Evolutionary conservation across 2,797 vertebrate species (phyloP), one percentile per base, ranked within the genome.

Genomic region (Danionella dracula): DNA sequence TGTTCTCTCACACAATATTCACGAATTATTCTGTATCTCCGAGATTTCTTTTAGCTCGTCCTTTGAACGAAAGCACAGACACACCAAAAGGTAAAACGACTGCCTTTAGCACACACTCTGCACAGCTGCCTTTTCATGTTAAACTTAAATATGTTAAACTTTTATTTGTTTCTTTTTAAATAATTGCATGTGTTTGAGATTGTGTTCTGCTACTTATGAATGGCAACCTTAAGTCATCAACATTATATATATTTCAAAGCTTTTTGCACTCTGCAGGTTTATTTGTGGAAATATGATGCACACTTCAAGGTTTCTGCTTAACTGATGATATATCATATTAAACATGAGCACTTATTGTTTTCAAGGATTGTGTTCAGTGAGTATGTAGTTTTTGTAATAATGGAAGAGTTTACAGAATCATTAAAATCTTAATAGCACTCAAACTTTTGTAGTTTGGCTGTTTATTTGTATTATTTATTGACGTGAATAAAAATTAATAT

Each of bases 341-440:
- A 42, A 31, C 48, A 32, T 53, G 41, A 37, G 40, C 45, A 63
- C 58, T 53, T 60, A 59, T 55, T 60, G 63, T 65, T 60, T 73
- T 71, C 64, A 68, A 73, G 32, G 37, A 42, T 55, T 45, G 20
- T 35, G 32, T 49, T 32, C 40, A 55, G 41, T 38, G 11, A 8
- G 48, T 46, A n/a, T 35, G 41, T n/a, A n/a, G n/a, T 51, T 78
- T 79, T 84, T 77, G 75, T 72, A 78, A 62, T 81, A 70, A 53
- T 51, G 66, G 42, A 70, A 73, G 56, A 59, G 66, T 82, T 85
- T 84, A 79, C 48, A 83, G 78, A 67, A 44, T 31, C 62, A 87
- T 82, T 85, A 86, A 89, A 87, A 74, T 1, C 71, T 4, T n/a
- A n/a, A n/a, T n/a, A n/a, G n/a, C n/a, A n/a, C n/a, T n/a, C n/a